Evolutionary conservation across 2,888 invertebrate genomes (phyloP).

Genomic region (Sinelater perroti): DNA sequence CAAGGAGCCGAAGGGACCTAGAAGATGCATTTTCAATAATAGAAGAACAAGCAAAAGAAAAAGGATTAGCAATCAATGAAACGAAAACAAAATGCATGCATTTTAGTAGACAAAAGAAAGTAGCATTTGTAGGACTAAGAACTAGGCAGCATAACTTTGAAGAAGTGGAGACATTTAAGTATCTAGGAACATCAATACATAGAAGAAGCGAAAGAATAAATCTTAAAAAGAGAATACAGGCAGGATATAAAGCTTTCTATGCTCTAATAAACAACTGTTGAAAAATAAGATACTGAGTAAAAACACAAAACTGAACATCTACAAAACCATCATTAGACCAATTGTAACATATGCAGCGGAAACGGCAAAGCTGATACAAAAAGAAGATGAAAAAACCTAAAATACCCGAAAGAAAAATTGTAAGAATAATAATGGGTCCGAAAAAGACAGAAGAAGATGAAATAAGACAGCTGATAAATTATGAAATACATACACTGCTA

Average conservation of each 20-base stretch:
- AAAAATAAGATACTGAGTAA: conserved; percentile 6
- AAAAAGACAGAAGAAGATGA: conserved; percentile 14
- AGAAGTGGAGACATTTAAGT: conserved; percentile 7
- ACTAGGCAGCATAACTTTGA: conserved; percentile 5
- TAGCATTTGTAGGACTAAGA: not conserved
- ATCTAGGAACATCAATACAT: conserved; percentile 6
- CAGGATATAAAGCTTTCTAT: not conserved
- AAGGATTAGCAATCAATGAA: conserved; percentile 1
- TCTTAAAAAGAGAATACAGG: conserved; percentile 3
- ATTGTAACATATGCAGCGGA: conserved; percentile 6
- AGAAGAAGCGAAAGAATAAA: conserved; percentile 10
- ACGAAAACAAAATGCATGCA: conserved; percentile 3
- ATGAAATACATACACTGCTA: conserved; percentile 10
- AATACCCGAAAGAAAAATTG: conserved; percentile 10
- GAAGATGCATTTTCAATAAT: conserved; percentile 11
- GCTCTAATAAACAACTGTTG: no score
- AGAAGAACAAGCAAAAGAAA: conserved; percentile 7
- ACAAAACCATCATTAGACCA: not conserved
- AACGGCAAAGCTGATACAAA: conserved; percentile 2
- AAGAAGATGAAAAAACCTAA: conserved; percentile 10
- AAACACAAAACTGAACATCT: not conserved
- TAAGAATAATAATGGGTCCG: conserved; percentile 10
- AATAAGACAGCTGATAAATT: conserved; percentile 9
- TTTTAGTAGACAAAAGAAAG: conserved; percentile 5
- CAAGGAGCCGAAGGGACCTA: conserved; percentile 4